Evolutionary conservation across 2,113 vertebrate genomes (phyloP), one percentile per base, ranked within the genome.

Genomic region (Carollia perspicillata): DNA sequence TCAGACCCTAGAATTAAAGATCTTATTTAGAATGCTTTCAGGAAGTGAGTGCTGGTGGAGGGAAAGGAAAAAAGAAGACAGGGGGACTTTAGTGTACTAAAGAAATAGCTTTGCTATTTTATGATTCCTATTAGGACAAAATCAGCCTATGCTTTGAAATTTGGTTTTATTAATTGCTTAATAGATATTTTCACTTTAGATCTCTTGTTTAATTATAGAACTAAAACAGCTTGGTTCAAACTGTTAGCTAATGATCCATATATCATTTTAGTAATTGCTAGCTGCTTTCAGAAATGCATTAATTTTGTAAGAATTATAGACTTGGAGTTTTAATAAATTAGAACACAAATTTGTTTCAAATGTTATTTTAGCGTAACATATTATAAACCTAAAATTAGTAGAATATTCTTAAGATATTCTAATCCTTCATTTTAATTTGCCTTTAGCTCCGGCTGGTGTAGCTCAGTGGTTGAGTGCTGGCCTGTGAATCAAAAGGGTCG

Each of bases 171-270:
- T 96, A 96, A 97, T 95, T 96, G 79, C 90, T 94, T 87, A 96
- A 84, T 87, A 95, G 89, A 93, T 90, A 96, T 96, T 97, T 97
- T 95, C 89, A 81, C 53, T 97, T 96, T 87, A 96, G 92, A 96
- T 66, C 79, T 95, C 94, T 94, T 88, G 35, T 93, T 97, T 97
- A 97, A 97, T 98, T 97, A 93, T 97, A 96, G 74, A 94, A 95
- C 78, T 53, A 91, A 95, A 96, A 81, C 81, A 94, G 90, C 93
- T 97, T 95, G 90, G 35, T 93, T 98, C 92, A 97, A 91, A 97
- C 96, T 97, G 94, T 96, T 97, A 98, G 86, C 91, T 97, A 98
- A 98, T 97, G 97, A 97, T 47, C 90, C 96, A 93, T 93, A 95
- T 89, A 96, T 97, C 90, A 96, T 95, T 97, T 96, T 92, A 88